Conservation (phyloP, 2,888 invertebrate genomes). For the Steinernema hermaphroditum region DNA sequence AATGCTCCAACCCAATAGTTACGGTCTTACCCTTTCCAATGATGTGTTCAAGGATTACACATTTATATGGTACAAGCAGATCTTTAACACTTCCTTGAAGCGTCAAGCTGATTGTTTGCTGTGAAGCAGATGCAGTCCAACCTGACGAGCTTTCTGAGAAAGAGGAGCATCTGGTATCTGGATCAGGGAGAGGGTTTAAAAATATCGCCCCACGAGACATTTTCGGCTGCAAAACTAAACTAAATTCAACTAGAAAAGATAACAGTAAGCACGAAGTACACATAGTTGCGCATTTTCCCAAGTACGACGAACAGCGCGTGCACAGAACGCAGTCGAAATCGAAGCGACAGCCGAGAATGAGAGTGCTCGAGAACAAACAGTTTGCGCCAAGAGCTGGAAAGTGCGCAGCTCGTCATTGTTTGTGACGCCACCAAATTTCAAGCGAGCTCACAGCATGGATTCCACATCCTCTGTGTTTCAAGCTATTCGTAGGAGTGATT, state of each 20-base stretch:
- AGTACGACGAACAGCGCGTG: too few species aligned
- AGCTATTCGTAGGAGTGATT: too few species aligned
- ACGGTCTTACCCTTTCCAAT: slow-evolving; percentile 61
- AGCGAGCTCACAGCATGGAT: too few species aligned
- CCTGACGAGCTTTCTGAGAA: slow-evolving; percentile 9
- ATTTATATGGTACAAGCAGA: slow-evolving; percentile 55
- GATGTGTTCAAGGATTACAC: slow-evolving; percentile 57
- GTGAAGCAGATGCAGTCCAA: neutral
- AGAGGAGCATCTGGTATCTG: slow-evolving; percentile 33
- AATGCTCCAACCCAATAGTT: too few species aligned
- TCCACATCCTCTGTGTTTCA: too few species aligned
- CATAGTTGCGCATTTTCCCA: neutral
- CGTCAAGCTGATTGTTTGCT: slow-evolving; percentile 19
- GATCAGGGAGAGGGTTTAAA: slow-evolving; percentile 40
- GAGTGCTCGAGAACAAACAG: too few species aligned
- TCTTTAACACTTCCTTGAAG: slow-evolving; percentile 38
- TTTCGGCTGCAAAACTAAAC: neutral
- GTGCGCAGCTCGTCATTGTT: too few species aligned
- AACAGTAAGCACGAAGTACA: neutral
- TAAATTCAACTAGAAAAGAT: neutral
- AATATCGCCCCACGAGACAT: slow-evolving; percentile 40
- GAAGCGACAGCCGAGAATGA: too few species aligned
- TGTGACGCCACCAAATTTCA: too few species aligned
- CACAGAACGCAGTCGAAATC: too few species aligned
- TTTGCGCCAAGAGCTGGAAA: too few species aligned